phyloP scores from a whole-genome alignment of 2,113 vertebrate genomes.

The Riparia riparia region DNA sequence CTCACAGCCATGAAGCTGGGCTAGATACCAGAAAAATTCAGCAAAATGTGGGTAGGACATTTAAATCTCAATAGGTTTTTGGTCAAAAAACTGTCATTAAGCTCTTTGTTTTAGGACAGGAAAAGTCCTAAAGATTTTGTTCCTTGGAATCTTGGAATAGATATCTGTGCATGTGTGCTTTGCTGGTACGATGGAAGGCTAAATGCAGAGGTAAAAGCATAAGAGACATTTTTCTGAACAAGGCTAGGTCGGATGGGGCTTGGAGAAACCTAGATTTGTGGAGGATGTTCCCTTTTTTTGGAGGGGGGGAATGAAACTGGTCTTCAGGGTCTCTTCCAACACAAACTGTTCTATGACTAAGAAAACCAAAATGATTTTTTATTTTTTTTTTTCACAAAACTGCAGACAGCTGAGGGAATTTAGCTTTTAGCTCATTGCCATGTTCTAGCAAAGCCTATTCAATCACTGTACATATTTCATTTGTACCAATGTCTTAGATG shows the following conservation, averaged over 20 bases:
- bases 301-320: accelerated
- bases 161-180: accelerated
- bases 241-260: not conserved
- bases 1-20: not conserved
- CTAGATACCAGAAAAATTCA: not conserved
- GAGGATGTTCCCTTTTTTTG: not conserved
- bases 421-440: not conserved
- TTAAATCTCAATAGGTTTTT: not conserved
- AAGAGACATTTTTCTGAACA: not conserved
- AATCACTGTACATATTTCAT: not conserved
- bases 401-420: not conserved
- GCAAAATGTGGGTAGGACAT: not conserved
- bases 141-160: not conserved
- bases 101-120: not conserved
- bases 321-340: not conserved
- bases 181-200: not conserved
- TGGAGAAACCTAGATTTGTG: not conserved
- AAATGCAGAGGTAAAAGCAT: not conserved
- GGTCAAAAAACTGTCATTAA: not conserved
- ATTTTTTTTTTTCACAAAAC: not conserved
- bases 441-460: not conserved
- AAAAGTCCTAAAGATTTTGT: not conserved
- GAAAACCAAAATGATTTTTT: not conserved
- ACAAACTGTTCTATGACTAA: not conserved
- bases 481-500: not conserved